Evolutionary conservation across 2,113 vertebrate genomes (phyloP).

Genomic region (Beaufortia kweichowensis): DNA sequence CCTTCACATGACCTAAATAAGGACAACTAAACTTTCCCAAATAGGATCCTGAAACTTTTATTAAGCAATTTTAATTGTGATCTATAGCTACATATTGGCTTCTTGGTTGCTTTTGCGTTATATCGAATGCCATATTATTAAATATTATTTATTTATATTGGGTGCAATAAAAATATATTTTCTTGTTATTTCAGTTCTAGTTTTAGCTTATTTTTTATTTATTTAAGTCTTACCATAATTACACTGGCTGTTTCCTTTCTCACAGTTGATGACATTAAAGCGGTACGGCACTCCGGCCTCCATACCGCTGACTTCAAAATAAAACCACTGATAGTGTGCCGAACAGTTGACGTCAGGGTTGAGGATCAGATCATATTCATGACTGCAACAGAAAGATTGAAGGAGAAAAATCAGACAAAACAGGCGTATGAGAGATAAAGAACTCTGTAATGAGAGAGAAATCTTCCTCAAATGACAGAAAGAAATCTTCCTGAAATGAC

Average conservation of each 20-base stretch:
- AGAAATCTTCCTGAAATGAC: neutral
- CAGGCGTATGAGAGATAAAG: neutral
- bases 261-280: slow-evolving; percentile 94
- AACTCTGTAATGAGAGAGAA: neutral
- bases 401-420: neutral
- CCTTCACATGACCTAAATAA: neutral
- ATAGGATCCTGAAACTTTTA: too few relatives aligned
- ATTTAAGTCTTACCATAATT: slow-evolving; percentile 91
- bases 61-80: too few relatives aligned
- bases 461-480: neutral
- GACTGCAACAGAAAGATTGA: slow-evolving; percentile 65
- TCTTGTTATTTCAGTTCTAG: too few relatives aligned
- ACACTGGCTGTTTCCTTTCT: slow-evolving; percentile 94
- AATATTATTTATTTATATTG: too few relatives aligned
- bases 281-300: slow-evolving; percentile 74
- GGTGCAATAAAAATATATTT: too few relatives aligned
- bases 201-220: too few relatives aligned
- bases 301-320: slow-evolving; percentile 87
- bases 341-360: slow-evolving; percentile 83
- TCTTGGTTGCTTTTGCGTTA: too few relatives aligned
- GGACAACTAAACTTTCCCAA: too few relatives aligned
- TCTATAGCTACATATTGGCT: too few relatives aligned
- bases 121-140: too few relatives aligned
- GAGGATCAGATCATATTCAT: slow-evolving; percentile 89
- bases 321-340: slow-evolving; percentile 91